Base-by-base conservation (phyloP, 2,888 invertebrate genomes). In the Heliconius erato region DNA sequence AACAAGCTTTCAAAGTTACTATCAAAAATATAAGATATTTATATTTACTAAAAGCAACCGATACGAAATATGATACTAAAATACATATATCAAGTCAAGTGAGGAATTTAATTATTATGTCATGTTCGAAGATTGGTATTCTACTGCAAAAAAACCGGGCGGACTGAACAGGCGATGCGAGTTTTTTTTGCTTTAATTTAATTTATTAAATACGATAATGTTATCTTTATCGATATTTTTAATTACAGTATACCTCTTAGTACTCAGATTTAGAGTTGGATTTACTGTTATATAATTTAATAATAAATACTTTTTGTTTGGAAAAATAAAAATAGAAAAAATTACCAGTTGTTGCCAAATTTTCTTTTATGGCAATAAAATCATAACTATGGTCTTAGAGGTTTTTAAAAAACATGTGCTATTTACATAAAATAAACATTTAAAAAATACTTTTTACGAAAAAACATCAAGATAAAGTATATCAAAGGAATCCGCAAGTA, bases 401-500 rank as follows among this genome's bases (percentile, higher is more conserved):
- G 83, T 77, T 79, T 78, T 77, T 79, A 79, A 69, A 72, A 40
- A 79, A 84, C 79, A 69, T 85, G 80, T 83, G 71, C 79, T 83
- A 84, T 87, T 85, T 85, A 83, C 85, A 87, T 87, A 74, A 87
- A 86, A 85, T 83, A 80, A 82, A 82, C 84, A 84, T 85, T 86
- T 85, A 77, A 81, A 83, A 82, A 77, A 83, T 71, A 79, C 78
- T 85, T 85, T 85, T 85, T 86, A 84, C 81, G 85, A 86, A 86
- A 85, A 85, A 85, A 6, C 6, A 86, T 85, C 81, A 74, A 87
- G 85, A 87, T 87, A 87, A 85, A 85, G 77, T 82, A 86, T 85
- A 87, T 88, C 88, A 88, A 89, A 88, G 85, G 87, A 85, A 82
- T 83, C 85, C 87, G 86, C 86, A 86, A 84, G 83, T 89, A 91